Evolutionary conservation across 2,888 invertebrate genomes (phyloP).

Genomic region (Aradus depressus): DNA sequence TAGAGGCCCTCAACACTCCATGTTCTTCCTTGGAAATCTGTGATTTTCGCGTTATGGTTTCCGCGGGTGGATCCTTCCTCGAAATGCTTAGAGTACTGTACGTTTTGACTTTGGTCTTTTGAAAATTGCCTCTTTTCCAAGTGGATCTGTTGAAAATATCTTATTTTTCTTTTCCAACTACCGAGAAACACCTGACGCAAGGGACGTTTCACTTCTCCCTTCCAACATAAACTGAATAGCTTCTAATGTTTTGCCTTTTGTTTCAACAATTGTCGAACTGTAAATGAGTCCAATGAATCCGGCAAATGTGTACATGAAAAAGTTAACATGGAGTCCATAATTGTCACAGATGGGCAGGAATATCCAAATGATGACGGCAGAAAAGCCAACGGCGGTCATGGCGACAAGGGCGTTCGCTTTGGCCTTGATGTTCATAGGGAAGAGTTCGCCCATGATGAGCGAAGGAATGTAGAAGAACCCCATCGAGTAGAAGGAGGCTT

Average conservation of each 20-base stretch:
- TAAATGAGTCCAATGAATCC: background rate
- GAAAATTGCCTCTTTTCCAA: no score
- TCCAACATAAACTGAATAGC: constrained; percentile 7
- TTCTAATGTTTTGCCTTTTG: constrained; percentile 8
- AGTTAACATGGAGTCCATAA: constrained; percentile 3
- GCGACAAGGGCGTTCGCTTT: constrained; percentile 8
- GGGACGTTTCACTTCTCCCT: constrained; percentile 2
- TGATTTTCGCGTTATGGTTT: no score
- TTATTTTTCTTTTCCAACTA: no score
- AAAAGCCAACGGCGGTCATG: background rate
- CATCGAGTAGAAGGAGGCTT: constrained; percentile 3
- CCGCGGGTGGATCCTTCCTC: no score
- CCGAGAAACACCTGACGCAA: no score
- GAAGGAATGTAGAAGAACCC: constrained; percentile 8
- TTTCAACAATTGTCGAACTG: constrained; percentile 7
- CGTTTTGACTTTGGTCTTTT: no score
- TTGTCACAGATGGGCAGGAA: constrained; percentile 2
- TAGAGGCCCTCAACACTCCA: no score
- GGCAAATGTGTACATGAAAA: background rate
- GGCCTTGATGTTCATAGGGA: constrained; percentile 11
- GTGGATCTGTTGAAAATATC: no score
- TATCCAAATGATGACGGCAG: background rate
- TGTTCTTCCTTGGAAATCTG: no score
- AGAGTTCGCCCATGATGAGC: constrained; percentile 7
- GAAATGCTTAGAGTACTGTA: no score